Evolutionary conservation across 1,140 invertebrate species (phyloP), one percentile per base, ranked within the genome.

Genomic region (Heliconius congener): DNA sequence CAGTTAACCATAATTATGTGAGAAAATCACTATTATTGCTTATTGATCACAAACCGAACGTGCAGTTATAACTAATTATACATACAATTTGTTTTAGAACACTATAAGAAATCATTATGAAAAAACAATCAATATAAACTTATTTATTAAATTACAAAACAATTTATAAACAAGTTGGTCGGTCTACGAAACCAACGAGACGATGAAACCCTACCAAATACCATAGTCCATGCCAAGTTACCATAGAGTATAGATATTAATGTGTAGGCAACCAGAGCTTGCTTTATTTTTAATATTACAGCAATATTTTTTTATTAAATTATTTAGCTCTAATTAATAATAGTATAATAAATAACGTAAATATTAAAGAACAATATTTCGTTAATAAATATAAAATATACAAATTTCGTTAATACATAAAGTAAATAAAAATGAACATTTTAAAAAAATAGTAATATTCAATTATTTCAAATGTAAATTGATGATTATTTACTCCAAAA

Each of bases 1-100:
- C 92, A 94, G 92, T 92, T 94, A 94, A 93, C 91, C 93, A 94
- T 94, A 94, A 94, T 94, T 94, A 94, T 93, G 89, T 93, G 92
- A 90, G 92, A 94, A 94, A 93, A 92, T 90, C 91, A 90, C 91
- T 91, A 88, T 77, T 92, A 92, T 91, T 90, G 92, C 90, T 91
- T 90, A 81, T 87, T 80, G 82, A 90, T 94, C 91, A 93, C 90
- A 92, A 91, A 85, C 86, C 82, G 88, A 87, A 86, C 77, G 81
- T 83, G 71, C 78, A 82, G 57, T 74, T 83, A 81, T 81, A 75
- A 82, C 80, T 66, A 83, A 76, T 84, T 89, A 82, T 77, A 82
- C 73, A 74, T 87, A 73, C 73, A 83, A 86, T 73, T 80, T 76
- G 86, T 81, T 84, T 84, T 79, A 78, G 77, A 81, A 83, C 71